A percentile compares a stretch with the other conserved stretches of the same genome.
Conservation (phyloP, 2,113 vertebrate genomes). For the Alethe castanea region DNA sequence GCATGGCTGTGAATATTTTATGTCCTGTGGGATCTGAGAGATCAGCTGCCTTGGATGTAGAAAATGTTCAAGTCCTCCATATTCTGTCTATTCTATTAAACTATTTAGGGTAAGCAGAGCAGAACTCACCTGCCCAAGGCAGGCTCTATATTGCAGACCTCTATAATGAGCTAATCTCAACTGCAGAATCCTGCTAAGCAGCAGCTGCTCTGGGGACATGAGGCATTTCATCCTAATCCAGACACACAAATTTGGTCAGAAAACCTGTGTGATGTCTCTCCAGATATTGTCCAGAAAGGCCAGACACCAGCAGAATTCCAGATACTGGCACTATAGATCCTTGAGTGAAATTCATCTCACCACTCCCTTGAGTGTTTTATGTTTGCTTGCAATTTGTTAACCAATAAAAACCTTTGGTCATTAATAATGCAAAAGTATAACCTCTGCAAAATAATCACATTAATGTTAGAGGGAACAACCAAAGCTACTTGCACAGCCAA, state of each 20-base stretch:
- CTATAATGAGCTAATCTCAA: background rate
- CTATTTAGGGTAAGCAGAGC: background rate
- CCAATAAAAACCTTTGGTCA: background rate
- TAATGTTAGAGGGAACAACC: background rate
- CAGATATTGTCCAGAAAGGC: background rate
- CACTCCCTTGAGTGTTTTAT: background rate
- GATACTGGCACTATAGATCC: background rate
- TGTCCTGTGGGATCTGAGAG: background rate
- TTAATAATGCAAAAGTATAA: background rate
- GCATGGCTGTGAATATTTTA: background rate
- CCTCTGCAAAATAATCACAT: background rate
- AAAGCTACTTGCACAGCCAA: background rate
- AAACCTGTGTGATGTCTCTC: background rate
- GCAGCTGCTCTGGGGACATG: accelerated
- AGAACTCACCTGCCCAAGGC: background rate
- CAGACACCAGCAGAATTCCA: background rate
- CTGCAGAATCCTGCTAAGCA: background rate
- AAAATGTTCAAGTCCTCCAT: background rate
- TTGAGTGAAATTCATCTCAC: background rate
- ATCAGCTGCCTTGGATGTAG: background rate
- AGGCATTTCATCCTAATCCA: background rate
- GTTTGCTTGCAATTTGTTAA: background rate
- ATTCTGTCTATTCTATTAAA: background rate
- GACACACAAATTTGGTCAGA: background rate
- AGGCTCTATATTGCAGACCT: background rate